These are phyloP conservation scores for Pogonocherus hispidulus DNA, from an alignment of 2,888 invertebrate species.

Conservation along the genomic window DNA sequence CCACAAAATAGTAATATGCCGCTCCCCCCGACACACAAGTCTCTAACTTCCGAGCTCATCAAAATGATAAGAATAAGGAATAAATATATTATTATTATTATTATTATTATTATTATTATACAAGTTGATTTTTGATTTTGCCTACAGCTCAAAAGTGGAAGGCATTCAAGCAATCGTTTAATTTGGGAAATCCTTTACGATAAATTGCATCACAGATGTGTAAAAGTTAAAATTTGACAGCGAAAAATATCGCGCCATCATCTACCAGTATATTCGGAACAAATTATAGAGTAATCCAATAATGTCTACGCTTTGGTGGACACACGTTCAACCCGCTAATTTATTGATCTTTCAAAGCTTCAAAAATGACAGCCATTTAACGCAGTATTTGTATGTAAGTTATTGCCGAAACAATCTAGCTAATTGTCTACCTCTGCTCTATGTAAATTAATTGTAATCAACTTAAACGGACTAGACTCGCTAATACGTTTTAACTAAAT, in stretches of 20 bases:
- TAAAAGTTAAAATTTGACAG: neutral
- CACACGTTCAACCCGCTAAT: neutral
- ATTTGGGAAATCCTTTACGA: no score
- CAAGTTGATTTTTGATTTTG: no score
- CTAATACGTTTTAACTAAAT: constrained; percentile 52
- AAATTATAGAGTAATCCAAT: constrained; percentile 12
- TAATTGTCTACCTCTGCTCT: constrained; percentile 60
- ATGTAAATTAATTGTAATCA: constrained; percentile 61
- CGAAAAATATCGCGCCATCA: no score
- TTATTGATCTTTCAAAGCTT: constrained; percentile 33
- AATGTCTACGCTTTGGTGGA: neutral
- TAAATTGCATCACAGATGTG: neutral
- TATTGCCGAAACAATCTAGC: constrained; percentile 56
- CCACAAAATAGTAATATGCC: no score
- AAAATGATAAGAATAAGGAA: no score
- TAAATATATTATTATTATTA: no score
- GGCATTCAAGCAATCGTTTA: no score
- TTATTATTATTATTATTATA: no score
- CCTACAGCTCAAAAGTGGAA: no score
- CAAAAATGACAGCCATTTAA: constrained; percentile 38
- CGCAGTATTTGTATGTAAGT: constrained; percentile 49
- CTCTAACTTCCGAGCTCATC: no score
- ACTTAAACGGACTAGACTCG: constrained; percentile 60
- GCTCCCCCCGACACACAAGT: no score
- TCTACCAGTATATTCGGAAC: neutral